Evolutionary conservation across 2,888 invertebrate species (phyloP), one percentile per base, ranked within the genome.

Genomic region (Leucophenga maculata): DNA sequence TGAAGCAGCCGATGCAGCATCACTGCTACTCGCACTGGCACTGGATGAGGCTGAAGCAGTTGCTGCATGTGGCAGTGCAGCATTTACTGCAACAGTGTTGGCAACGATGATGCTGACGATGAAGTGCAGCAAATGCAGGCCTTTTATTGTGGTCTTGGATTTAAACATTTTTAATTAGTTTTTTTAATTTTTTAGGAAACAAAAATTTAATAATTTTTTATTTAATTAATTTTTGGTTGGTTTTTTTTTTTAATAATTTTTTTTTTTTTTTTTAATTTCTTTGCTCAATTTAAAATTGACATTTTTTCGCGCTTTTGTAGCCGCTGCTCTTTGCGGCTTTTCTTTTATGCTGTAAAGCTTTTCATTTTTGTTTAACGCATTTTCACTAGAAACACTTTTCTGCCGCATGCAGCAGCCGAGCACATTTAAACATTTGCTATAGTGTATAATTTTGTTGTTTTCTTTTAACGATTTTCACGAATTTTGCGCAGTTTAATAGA

Each of bases 261-360:
- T 66, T 72, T 55, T 20, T 59, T 54, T 73, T 68, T 57, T 73
- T 66, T 62, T 67, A 14, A 54, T 71, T 72, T 74, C 55, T 67
- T 67, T 67, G 60, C 69, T 69, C 69, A 72, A 72, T 74, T 69
- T 69, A 68, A 69, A 75, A 78, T 75, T 72, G 75, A 75, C 80
- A 80, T 81, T 80, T 81, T 80, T 52, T 9, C 31, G 57, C 57
- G 31, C 57, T 31, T 44, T 44, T 32, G 31, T 44, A 60, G 60
- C 60, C 59, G 39, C 59, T 59, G n/a, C n/a, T 6, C 57, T 59
- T 14, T 59, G 20, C 46, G 13, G 46, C 46, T 62, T 11, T 72
- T 70, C 72, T 72, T 44, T 62, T 39, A 39, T 6, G 3, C 8
- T 39, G 39, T 39, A 39, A 9, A 3, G 8, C 48, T 65, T 59